phyloP scores from a whole-genome alignment of 2,888 invertebrate genomes.

The Ormia ochracea region DNA sequence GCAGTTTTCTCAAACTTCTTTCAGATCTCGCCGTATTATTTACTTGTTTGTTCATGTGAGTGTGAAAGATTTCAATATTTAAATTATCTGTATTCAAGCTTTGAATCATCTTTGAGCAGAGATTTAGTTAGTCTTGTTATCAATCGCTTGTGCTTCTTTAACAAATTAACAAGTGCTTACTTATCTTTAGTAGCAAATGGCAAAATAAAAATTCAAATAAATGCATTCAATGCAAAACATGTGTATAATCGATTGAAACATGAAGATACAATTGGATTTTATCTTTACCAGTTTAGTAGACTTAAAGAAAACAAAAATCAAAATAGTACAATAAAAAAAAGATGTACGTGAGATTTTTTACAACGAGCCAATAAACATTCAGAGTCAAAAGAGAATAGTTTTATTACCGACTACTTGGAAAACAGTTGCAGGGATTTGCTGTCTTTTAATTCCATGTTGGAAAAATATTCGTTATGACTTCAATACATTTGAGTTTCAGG shows the following conservation, averaged over 20 bases:
- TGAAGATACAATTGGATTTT: not conserved
- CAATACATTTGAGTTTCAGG: no score
- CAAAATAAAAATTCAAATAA: not conserved
- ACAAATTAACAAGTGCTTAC: not conserved
- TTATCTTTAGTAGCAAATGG: not conserved
- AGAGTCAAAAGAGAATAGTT: not conserved
- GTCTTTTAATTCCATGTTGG: no score
- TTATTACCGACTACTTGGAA: no score
- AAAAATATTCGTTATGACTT: no score
- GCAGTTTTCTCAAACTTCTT: no score
- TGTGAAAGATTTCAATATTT: not conserved
- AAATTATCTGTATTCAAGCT: conserved; percentile 7
- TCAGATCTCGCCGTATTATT: no score
- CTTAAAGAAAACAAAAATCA: not conserved
- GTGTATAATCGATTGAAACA: not conserved
- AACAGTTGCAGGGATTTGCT: no score
- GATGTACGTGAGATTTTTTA: not conserved
- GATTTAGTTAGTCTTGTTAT: not conserved
- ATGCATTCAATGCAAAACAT: not conserved
- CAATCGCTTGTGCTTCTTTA: not conserved
- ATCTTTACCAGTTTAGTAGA: not conserved
- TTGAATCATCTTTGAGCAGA: not conserved
- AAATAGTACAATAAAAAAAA: not conserved
- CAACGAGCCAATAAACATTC: conserved; percentile 18
- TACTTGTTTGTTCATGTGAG: no score